These are phyloP conservation scores for Agrochola lota DNA, from an alignment of 2,888 invertebrate species.

Conservation along the genomic window DNA sequence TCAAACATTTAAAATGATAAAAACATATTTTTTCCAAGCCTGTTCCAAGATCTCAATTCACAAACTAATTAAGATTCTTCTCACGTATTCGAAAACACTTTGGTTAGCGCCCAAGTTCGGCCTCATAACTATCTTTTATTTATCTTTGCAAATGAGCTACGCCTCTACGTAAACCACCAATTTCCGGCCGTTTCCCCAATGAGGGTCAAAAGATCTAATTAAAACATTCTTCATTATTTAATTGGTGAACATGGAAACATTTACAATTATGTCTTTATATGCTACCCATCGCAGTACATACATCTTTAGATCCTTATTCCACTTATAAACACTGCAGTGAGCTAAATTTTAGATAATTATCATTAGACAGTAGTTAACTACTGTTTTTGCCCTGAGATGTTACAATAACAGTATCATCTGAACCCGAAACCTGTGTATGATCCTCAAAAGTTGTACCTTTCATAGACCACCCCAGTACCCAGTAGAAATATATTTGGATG, in stretches of 20 bases:
- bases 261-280: constrained; percentile 1
- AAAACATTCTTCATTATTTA: constrained; percentile 17
- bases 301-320: neutral
- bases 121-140: constrained; percentile 37
- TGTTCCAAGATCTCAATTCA: constrained; percentile 32
- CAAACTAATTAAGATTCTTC: constrained; percentile 44
- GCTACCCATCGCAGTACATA: neutral
- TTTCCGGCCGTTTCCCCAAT: constrained; percentile 36
- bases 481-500: neutral
- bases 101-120: constrained; percentile 14
- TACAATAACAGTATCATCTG: neutral
- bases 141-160: constrained; percentile 35
- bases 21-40: neutral
- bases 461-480: no score
- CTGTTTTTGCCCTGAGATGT: neutral
- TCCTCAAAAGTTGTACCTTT: no score
- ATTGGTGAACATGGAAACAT: constrained; percentile 4
- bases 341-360: neutral
- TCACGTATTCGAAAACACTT: constrained; percentile 41
- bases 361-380: neutral
- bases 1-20: neutral
- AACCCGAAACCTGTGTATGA: neutral
- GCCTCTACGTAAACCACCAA: constrained; percentile 29
- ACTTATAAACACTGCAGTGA: neutral
- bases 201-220: constrained; percentile 30